Evolutionary conservation across 1,140 invertebrate genomes (phyloP), one percentile per base, ranked within the genome.

Genomic region (Drosophila rufa): DNA sequence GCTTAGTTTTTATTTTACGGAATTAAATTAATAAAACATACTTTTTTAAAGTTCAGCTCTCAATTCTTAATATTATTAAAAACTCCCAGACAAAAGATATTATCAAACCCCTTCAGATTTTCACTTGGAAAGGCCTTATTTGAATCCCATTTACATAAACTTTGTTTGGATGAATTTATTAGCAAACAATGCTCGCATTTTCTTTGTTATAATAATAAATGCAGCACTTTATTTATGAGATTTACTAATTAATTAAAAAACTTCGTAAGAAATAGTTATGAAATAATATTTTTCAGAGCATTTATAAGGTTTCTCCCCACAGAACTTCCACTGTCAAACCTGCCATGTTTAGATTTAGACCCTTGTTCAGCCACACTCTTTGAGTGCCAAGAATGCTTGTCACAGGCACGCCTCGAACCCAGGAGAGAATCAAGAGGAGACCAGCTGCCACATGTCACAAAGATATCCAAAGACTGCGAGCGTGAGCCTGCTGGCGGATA

Each of bases 361-460:
- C 30, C 61, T 46, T 67, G 62, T 45, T 30, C 33, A 19, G 17
- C 17, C 15, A 57, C 66, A 71, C 36, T 19, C 51, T 66, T 36
- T 27, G n/a, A 27, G 8, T 19, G 58, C 58, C 38, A 74, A 70
- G 83, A 87, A 85, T 78, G 74, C 46, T 77, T 40, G 47, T 47
- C 17, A 38, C 38, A 33, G 64, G 58, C 82, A 86, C 75, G 47
- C n/a, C 15, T 9, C 47, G n/a, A 17, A 9, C 15, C 6, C 15
- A 33, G 25, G 12, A 6, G 17, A 14, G 22, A 19, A 14, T 12
- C 1, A n/a, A 3, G 11, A 43, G 5, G 19, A 30, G 4, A 19
- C n/a, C 27, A 74, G 50, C 57, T 42, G 59, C 22, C 15, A 59
- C 25, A 40, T 19, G n/a, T n/a, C 36, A 22, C 14, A 50, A 14